Percentiles rank a stretch among this genome's conserved stretches.
Evolutionary conservation across 1,140 invertebrate genomes (phyloP).

Genomic region (Reticulitermes speratus): DNA sequence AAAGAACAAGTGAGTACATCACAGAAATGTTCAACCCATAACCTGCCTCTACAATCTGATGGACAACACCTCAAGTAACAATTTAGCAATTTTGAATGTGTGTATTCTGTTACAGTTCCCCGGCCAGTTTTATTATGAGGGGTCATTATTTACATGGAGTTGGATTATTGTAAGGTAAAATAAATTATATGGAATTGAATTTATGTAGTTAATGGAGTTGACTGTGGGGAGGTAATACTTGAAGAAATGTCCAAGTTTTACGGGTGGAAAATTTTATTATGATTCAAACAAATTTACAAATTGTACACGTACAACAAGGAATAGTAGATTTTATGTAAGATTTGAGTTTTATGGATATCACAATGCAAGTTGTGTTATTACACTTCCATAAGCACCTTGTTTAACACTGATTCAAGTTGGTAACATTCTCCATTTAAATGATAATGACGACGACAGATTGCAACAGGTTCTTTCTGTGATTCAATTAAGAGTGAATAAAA

Average conservation of each 20-base stretch:
- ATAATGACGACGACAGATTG: conserved; percentile 21
- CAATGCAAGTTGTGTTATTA: not conserved
- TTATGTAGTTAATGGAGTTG: conserved; percentile 20
- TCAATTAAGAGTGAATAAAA: conserved; percentile 32
- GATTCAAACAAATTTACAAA: conserved; percentile 27
- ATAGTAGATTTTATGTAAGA: conserved; percentile 12
- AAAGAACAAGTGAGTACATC: conserved; percentile 12
- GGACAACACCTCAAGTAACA: not conserved
- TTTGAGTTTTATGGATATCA: conserved; percentile 3
- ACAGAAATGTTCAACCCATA: not conserved
- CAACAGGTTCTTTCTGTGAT: conserved; percentile 32
- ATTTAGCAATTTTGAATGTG: conserved; percentile 1
- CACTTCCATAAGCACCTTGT: not conserved
- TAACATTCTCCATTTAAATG: conserved; percentile 14
- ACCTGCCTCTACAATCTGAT: not conserved
- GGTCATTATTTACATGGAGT: not conserved
- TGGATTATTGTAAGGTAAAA: not conserved
- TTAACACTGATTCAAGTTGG: conserved; percentile 4
- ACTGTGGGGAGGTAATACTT: conserved; percentile 22
- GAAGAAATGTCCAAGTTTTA: conserved; percentile 22
- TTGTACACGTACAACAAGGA: conserved; percentile 23
- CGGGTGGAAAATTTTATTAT: conserved; percentile 24
- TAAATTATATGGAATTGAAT: not conserved
- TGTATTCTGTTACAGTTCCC: not conserved
- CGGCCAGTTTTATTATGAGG: not conserved